These are phyloP conservation scores for Sciaenops ocellatus DNA, from an alignment of 2,797 vertebrate genomes.

Conservation along the genomic window DNA sequence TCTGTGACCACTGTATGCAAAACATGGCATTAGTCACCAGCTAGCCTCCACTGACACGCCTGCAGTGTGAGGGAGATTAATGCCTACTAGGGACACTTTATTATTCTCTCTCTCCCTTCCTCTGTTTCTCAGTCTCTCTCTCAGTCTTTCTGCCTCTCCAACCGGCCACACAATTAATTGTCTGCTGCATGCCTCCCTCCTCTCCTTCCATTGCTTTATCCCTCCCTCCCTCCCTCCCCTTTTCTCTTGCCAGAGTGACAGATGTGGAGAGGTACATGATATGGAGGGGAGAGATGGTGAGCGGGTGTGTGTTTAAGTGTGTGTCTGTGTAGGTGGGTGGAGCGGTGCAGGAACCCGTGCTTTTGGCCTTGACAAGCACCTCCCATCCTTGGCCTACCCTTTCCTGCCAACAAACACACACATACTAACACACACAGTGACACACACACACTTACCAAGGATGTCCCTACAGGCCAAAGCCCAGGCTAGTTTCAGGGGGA, in stretches of 20 bases:
- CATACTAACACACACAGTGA: constrained; percentile 2
- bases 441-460: background rate
- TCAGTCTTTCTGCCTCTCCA: constrained; percentile 88
- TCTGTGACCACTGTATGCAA: constrained; percentile 99
- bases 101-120: constrained; percentile 97
- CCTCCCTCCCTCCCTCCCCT: constrained; percentile 80
- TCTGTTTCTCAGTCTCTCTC: constrained; percentile 82
- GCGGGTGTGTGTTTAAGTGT: constrained; percentile 43
- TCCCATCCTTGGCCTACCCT: constrained; percentile 56
- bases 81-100: constrained; percentile 95
- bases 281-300: constrained; percentile 43
- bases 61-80: constrained; percentile 99
- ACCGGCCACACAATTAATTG: constrained; percentile 98
- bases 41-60: constrained; percentile 94
- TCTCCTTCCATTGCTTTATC: constrained; percentile 58
- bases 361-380: constrained; percentile 67
- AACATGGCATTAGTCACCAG: constrained; percentile 99
- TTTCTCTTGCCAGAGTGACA: constrained; percentile 87
- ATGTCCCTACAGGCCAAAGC: constrained; percentile 7
- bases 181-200: constrained; percentile 82
- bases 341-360: constrained; percentile 42
- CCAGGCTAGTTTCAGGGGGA: background rate
- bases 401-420: constrained; percentile 44
- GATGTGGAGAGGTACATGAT: constrained; percentile 82
- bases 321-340: constrained; percentile 47